Percentiles rank a stretch among this genome's conserved stretches.
These are phyloP conservation scores for Zeugodacus cucurbitae DNA, from an alignment of 1,140 invertebrate genomes.

Conservation along the genomic window DNA sequence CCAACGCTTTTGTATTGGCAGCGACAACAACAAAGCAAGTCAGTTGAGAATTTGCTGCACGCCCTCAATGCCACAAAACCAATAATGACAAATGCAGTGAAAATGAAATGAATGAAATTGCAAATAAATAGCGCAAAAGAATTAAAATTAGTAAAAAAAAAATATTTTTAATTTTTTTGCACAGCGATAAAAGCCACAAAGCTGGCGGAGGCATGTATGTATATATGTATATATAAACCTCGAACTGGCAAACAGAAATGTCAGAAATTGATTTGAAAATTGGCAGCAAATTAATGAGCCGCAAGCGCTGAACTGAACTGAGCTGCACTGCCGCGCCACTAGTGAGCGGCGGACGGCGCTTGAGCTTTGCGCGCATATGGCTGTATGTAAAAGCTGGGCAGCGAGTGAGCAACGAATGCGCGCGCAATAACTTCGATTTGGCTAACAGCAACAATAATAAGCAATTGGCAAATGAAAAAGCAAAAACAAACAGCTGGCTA, in stretches of 20 bases:
- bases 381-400: neutral
- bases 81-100: neutral
- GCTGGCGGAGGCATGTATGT: neutral
- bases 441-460: neutral
- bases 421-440: neutral
- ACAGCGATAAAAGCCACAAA: no score
- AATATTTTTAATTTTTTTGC: neutral
- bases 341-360: neutral
- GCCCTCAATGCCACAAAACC: neutral
- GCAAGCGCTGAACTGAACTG: neutral
- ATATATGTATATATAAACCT: neutral
- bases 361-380: no score
- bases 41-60: neutral
- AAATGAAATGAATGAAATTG: neutral
- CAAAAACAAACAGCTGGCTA: neutral
- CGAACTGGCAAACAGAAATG: slow-evolving; percentile 9
- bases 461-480: neutral
- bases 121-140: neutral
- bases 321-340: neutral
- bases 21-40: neutral
- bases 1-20: neutral
- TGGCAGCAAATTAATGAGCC: slow-evolving; percentile 31
- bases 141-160: neutral
- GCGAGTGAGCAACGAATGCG: neutral
- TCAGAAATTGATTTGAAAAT: slow-evolving; percentile 37